phyloP scores from a whole-genome alignment of 2,797 vertebrate genomes.

The Sebastolobus alascanus region DNA sequence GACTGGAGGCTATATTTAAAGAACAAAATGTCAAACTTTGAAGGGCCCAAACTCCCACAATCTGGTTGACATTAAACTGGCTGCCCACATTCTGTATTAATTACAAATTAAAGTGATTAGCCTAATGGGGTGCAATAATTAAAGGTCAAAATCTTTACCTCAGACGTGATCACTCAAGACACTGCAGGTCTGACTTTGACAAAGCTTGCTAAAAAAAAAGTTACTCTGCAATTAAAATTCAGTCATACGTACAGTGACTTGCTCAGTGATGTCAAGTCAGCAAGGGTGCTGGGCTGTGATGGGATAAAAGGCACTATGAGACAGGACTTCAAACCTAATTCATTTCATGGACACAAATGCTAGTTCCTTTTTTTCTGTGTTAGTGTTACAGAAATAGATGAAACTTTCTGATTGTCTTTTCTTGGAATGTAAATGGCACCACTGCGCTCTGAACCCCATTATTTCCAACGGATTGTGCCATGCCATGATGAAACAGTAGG shows the following conservation, averaged over 20 bases:
- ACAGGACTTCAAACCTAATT: not conserved
- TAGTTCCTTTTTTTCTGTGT: not conserved
- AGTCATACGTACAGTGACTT: not conserved
- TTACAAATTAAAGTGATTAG: conserved; percentile 43
- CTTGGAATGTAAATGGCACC: not conserved
- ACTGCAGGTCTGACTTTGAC: conserved; percentile 15
- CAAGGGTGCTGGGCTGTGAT: not conserved
- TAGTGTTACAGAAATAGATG: not conserved
- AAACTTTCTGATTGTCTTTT: not conserved
- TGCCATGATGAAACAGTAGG: too few species aligned
- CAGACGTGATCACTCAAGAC: not conserved
- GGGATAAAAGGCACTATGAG: not conserved
- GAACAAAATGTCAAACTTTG: not conserved
- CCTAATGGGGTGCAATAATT: conserved; percentile 47
- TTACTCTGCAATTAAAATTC: not conserved
- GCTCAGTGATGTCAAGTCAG: not conserved
- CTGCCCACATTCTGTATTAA: conserved; percentile 31
- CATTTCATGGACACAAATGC: not conserved
- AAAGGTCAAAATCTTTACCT: conserved; percentile 56
- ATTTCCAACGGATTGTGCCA: too few species aligned
- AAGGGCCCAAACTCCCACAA: not conserved
- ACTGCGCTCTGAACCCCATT: too few species aligned
- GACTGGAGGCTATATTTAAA: not conserved
- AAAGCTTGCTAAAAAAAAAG: not conserved
- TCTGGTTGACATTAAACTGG: conserved; percentile 18